Conservation (phyloP, 2,797 vertebrate genomes). For the Heliangelus exortis region DNA sequence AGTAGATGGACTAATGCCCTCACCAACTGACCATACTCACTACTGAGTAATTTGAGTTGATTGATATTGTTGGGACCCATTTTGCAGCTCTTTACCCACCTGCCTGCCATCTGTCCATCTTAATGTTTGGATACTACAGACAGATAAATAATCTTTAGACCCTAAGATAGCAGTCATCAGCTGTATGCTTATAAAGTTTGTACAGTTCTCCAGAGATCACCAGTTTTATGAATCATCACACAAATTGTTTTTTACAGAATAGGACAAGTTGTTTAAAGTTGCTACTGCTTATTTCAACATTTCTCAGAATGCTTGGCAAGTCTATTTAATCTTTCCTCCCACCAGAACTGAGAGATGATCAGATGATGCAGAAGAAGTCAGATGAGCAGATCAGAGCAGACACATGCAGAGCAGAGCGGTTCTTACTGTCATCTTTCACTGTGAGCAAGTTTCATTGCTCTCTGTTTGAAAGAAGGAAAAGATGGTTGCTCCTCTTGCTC, state of each 20-base stretch:
- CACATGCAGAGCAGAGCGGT: background rate
- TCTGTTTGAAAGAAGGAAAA: background rate
- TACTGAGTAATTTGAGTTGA: background rate
- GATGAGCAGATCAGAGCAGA: background rate
- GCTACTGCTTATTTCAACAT: background rate
- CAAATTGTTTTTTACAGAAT: background rate
- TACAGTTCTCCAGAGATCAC: background rate
- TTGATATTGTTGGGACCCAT: background rate
- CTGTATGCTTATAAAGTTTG: background rate
- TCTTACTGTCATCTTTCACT: background rate
- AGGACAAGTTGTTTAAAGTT: background rate
- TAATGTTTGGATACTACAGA: background rate
- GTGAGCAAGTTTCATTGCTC: background rate
- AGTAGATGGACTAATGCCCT: background rate
- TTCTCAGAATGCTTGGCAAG: background rate
- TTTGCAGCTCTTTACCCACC: background rate
- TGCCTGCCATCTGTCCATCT: background rate
- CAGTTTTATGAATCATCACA: background rate
- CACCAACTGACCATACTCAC: background rate
- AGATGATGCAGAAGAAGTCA: background rate
- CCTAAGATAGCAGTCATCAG: background rate
- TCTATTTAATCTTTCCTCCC: background rate
- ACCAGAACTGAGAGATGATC: background rate
- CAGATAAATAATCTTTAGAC: background rate
- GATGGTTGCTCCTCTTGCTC: background rate